A percentile compares a stretch with the other conserved stretches of the same genome.
Evolutionary conservation across 2,888 invertebrate species (phyloP).

Genomic region (Himalopsyche anomala): DNA sequence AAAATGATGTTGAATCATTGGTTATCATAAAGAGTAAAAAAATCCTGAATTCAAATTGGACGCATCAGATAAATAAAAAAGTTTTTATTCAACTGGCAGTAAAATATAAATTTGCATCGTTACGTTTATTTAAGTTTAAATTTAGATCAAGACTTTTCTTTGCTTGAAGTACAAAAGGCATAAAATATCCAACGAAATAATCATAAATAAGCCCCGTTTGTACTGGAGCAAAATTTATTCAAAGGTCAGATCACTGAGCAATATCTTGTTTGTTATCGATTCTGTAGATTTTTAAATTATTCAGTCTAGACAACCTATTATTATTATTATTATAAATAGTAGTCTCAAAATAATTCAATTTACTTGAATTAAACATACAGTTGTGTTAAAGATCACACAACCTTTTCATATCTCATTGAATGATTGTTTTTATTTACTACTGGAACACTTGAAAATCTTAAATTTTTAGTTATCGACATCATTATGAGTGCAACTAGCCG

Average conservation of each 20-base stretch:
- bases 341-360: no score
- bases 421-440: no score
- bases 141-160: neutral
- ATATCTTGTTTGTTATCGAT: neutral
- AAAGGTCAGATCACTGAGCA: neutral
- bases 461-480: no score
- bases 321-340: neutral
- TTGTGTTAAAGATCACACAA: no score
- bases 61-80: neutral
- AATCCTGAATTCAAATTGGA: neutral
- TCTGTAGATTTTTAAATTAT: neutral
- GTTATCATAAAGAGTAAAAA: neutral
- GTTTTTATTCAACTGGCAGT: neutral
- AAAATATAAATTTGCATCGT: neutral
- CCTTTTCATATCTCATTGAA: no score
- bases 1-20: no score
- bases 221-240: neutral
- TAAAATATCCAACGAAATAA: neutral
- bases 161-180: neutral
- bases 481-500: no score
- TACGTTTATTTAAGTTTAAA: neutral
- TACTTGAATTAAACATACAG: no score
- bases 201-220: conserved; percentile 1
- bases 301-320: neutral
- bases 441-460: no score